phyloP scores from a whole-genome alignment of 2,113 vertebrate species.

The Pimephales promelas region DNA sequence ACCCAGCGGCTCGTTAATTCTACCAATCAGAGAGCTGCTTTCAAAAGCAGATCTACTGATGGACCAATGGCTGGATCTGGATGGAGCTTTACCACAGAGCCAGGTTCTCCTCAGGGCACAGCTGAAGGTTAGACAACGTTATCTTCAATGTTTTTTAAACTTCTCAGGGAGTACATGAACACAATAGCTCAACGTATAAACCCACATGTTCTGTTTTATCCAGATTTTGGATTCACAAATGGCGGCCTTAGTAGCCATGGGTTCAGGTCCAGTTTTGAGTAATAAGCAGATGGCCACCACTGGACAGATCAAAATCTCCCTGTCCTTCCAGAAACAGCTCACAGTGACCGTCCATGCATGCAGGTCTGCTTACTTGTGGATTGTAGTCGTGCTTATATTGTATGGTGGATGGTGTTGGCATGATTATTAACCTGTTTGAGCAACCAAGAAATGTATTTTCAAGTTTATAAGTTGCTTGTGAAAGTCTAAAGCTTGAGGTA shows the following conservation, averaged over 20 bases:
- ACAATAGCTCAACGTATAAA: not conserved
- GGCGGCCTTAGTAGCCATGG: constrained; percentile 68
- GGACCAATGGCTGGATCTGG: constrained; percentile 84
- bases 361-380: constrained; percentile 72
- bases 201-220: constrained; percentile 20
- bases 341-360: constrained; percentile 79
- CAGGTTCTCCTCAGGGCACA: constrained; percentile 85
- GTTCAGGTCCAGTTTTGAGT: constrained; percentile 63
- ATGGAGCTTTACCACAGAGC: constrained; percentile 74
- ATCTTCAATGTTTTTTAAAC: not conserved
- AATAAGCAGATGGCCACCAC: constrained; percentile 57
- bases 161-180: not conserved
- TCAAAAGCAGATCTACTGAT: constrained; percentile 76
- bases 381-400: too few species aligned
- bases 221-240: constrained; percentile 75
- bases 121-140: constrained; percentile 77
- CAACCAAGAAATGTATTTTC: not conserved
- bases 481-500: not conserved
- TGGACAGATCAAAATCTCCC: constrained; percentile 79
- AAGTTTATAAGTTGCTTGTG: not conserved
- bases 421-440: not conserved
- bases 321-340: constrained; percentile 82
- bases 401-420: not conserved
- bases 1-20: constrained; percentile 78
- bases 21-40: constrained; percentile 84